Percentiles rank a stretch among this genome's conserved stretches.
phyloP scores from a whole-genome alignment of 2,888 invertebrate genomes.

The Macropis europaea region DNA sequence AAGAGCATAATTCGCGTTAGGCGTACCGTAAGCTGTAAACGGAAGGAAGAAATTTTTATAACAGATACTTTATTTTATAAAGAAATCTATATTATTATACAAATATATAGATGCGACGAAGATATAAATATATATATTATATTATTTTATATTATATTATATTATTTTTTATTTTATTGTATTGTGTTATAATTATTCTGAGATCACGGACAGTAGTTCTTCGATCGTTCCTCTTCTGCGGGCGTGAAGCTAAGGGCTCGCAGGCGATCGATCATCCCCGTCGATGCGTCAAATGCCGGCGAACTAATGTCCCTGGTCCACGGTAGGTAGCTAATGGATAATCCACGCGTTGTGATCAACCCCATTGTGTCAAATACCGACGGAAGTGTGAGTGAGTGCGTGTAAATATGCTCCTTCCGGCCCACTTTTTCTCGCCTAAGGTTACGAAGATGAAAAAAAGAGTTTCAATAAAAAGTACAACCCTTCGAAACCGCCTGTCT shows the following conservation, averaged over 20 bases:
- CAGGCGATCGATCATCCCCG: background rate
- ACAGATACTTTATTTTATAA: conserved; percentile 77
- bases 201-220: conserved; percentile 64
- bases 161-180: conserved; percentile 68
- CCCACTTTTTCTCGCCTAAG: conserved; percentile 50
- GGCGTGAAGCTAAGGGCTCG: background rate
- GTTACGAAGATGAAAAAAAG: conserved; percentile 69
- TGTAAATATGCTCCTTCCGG: conserved; percentile 71
- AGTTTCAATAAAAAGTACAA: conserved; percentile 78
- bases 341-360: conserved; percentile 59
- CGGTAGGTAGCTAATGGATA: conserved; percentile 64
- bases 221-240: conserved; percentile 7
- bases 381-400: conserved; percentile 63
- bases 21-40: conserved; percentile 49
- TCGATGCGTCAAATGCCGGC: conserved; percentile 7
- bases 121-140: conserved; percentile 68
- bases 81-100: conserved; percentile 73
- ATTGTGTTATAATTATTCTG: conserved; percentile 62
- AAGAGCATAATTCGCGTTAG: conserved; percentile 49
- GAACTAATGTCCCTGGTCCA: conserved; percentile 66
- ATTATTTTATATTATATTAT: conserved; percentile 63
- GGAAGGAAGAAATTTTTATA: conserved; percentile 70
- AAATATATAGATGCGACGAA: conserved; percentile 56
- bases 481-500: conserved; percentile 54
- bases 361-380: conserved; percentile 54